A percentile compares a stretch with the other conserved stretches of the same genome.
Conservation (phyloP, 2,113 vertebrate genomes). For the Pholis gunnellus region DNA sequence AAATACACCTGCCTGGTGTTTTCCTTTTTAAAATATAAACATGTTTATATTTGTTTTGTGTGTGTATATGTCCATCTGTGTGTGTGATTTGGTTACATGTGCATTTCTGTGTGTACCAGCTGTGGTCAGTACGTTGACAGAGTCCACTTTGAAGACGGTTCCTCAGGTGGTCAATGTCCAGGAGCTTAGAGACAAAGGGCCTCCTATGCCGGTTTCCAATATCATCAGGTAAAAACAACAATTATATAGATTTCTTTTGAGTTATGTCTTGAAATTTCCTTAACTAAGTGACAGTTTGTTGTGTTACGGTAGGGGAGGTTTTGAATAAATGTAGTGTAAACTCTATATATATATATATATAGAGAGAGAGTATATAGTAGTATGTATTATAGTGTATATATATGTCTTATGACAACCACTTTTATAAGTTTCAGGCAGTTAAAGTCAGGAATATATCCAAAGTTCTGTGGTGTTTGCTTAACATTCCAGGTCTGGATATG, state of each 20-base stretch:
- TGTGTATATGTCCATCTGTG: background rate
- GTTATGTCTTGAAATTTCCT: background rate
- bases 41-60: background rate
- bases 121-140: conserved; percentile 86
- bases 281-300: background rate
- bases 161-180: conserved; percentile 94
- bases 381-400: too few species aligned
- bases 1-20: background rate
- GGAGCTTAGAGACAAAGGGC: conserved; percentile 86
- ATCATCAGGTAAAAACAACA: conserved; percentile 84
- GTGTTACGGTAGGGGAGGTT: background rate
- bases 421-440: background rate
- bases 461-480: background rate
- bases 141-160: conserved; percentile 92
- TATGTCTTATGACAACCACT: too few species aligned
- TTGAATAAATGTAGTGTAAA: background rate
- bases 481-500: background rate
- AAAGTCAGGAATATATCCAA: background rate
- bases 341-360: too few species aligned
- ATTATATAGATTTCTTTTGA: background rate
- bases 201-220: conserved; percentile 74
- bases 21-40: background rate
- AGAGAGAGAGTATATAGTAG: too few species aligned
- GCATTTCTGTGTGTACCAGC: conserved; percentile 51
- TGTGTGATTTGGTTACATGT: background rate